Base-by-base conservation (phyloP, 2,113 vertebrate species). In the Spea bombifrons region DNA sequence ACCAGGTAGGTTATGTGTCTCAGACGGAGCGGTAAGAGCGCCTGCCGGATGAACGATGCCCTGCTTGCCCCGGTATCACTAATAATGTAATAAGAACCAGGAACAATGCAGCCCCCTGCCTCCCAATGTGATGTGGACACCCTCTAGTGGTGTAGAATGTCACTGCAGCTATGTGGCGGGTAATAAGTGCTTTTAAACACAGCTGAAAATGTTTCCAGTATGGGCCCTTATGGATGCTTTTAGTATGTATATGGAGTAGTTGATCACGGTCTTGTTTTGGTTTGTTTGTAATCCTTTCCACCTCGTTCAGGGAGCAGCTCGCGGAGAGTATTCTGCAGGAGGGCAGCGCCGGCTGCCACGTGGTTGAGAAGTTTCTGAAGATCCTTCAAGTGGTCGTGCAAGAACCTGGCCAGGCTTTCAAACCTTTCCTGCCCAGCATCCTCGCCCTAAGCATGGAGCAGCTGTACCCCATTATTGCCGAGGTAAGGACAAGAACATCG, bases 311-410 rank as follows among this genome's bases (percentile, higher is more conserved):
- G 88, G 96, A 99, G 70, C 97, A 99, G 89, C 74, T 99, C 87
- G 95, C 96, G 1, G 95, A 96, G 88, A 99, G 97, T 87, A 97
- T 99, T 84, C 91, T 98, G 47, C 95, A 98, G 0, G 97, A 99
- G 82, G 96, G 96, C 81, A 98, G 97, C 81, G 95, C 96, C 0
- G 97, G 97, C 16, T 97, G 96, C 73, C 88, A 94, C 13, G 97
- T 98, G 85, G 97, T 99, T 4, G 95, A 98, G 84, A 99, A 97
- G 87, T 99, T 99, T 79, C 89, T 99, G 76, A 99, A 97, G 86
- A 99, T 99, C 80, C 90, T 99, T 49, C 94, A 99, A 82, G 96
- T 99, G 88, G 97, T 99, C 84, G 97, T 98, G 17, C 97, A 99
- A 86, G 97, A 99, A 71, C 97, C 97, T 0, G 96, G 96, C 78